Base-by-base conservation (phyloP, 1,140 invertebrate genomes). In the Acromyrmex heyeri region DNA sequence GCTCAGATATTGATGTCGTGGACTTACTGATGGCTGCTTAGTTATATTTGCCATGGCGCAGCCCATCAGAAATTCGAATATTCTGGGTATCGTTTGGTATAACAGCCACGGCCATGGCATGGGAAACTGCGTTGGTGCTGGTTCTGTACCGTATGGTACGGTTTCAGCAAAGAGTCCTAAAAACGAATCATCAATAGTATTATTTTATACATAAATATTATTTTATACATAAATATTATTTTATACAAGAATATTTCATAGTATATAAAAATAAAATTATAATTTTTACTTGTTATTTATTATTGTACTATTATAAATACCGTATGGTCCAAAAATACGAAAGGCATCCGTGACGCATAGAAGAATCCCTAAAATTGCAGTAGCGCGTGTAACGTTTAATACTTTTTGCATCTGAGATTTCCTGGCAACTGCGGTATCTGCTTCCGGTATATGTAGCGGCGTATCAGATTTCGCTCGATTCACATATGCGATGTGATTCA, bases 401-500 rank as follows among this genome's bases (percentile, higher is more conserved):
- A 96, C 95, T 89, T 93, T 94, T 76, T 90, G 93, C 65, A 96
- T 95, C 86, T 95, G 94, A 50, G 95, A 95, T 73, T 95, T 95
- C 69, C 95, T 93, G 7, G 91, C 92, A 5, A 94, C 93, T 34
- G 95, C 93, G 2, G 95, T 94, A 44, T 91, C 92, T 18, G 93
- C 90, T 89, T 95, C 93, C 61, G 94, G 91, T 87, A 95, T 92
- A 90, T 94, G 91, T 86, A 95, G 72, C 61, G 93, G 92, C 18
- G 88, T 91, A 70, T 95, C 91, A 86, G 93, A 93, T 85, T 95
- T 95, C 4, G 95, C 93, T 90, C 96, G 95, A 92, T 96, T 96
- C 44, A 96, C 96, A 86, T 96, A 96, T 16, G 96, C 96, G 64
- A 96, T 96, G 87, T 96, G 96, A 91, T 96, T 96, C 65, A 96